phyloP scores from a whole-genome alignment of 2,113 vertebrate species.

The Lophochroa leadbeateri region DNA sequence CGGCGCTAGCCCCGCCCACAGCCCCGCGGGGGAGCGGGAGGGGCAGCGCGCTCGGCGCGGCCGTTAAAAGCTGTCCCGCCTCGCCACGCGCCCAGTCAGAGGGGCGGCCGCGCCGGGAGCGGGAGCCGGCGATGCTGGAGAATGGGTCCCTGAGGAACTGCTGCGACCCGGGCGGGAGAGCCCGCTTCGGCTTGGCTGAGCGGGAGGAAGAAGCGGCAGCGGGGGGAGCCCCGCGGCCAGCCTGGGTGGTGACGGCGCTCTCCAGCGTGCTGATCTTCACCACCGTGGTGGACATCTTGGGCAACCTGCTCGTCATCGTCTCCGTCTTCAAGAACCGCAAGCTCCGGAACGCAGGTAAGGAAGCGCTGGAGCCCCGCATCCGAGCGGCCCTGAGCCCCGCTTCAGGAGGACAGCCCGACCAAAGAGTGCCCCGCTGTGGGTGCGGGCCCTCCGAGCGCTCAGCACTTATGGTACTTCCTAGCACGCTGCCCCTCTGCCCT shows the following conservation, averaged over 20 bases:
- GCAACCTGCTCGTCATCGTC: conserved; percentile 86
- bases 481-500: background rate
- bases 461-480: fast-evolving
- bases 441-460: background rate
- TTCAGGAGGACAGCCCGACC: background rate
- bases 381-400: background rate
- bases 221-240: conserved; percentile 67
- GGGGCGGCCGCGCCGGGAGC: background rate
- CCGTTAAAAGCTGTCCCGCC: background rate
- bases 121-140: conserved; percentile 74
- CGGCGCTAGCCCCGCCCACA: background rate
- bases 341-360: conserved; percentile 87
- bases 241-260: conserved; percentile 82
- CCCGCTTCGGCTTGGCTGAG: conserved; percentile 47
- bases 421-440: background rate
- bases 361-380: background rate
- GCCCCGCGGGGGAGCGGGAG: background rate
- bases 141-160: conserved; percentile 79
- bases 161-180: conserved; percentile 70
- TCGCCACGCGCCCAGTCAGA: background rate
- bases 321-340: conserved; percentile 89
- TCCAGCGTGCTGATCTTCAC: conserved; percentile 87
- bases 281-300: conserved; percentile 87
- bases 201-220: conserved; percentile 17
- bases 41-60: background rate